Evolutionary conservation across 2,888 invertebrate species (phyloP).

Genomic region (Eupithecia subfuscata): DNA sequence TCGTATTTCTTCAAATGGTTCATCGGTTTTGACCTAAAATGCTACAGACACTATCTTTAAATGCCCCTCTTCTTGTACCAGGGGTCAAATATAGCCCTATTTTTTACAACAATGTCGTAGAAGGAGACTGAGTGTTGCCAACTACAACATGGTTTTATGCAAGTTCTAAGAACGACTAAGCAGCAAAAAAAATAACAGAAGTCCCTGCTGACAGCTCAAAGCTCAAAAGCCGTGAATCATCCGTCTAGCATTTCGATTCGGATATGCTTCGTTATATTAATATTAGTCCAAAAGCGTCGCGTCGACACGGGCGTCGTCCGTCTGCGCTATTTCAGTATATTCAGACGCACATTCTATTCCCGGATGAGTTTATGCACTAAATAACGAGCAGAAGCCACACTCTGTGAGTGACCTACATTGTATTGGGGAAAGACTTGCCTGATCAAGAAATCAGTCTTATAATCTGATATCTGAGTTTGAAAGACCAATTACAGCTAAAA

Average conservation of each 20-base stretch:
- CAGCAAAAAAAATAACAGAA: background rate
- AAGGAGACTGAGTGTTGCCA: background rate
- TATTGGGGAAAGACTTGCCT: background rate
- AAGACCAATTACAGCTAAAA: background rate
- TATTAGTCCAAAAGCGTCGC: conserved; percentile 63
- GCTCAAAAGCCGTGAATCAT: conserved; percentile 52
- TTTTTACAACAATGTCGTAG: background rate
- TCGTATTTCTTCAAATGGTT: background rate
- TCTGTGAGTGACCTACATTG: conserved; percentile 33
- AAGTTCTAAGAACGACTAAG: background rate
- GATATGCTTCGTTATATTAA: conserved; percentile 65
- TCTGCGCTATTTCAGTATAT: conserved; percentile 67
- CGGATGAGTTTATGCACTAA: conserved; percentile 49
- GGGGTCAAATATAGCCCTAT: background rate
- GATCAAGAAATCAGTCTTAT: background rate
- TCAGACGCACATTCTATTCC: conserved; percentile 55
- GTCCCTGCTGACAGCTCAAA: conserved; percentile 1
- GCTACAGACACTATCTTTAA: background rate
- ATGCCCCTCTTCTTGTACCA: too few relatives aligned
- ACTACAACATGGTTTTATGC: background rate
- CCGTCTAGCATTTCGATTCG: conserved; percentile 49
- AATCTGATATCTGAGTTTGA: background rate
- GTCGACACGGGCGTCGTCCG: conserved; percentile 56
- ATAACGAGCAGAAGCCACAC: conserved; percentile 35
- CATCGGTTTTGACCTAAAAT: background rate